Percentiles rank a stretch among this genome's conserved stretches.
phyloP scores from a whole-genome alignment of 2,888 invertebrate species.

The Kuschelorhynchus macadamiae region DNA sequence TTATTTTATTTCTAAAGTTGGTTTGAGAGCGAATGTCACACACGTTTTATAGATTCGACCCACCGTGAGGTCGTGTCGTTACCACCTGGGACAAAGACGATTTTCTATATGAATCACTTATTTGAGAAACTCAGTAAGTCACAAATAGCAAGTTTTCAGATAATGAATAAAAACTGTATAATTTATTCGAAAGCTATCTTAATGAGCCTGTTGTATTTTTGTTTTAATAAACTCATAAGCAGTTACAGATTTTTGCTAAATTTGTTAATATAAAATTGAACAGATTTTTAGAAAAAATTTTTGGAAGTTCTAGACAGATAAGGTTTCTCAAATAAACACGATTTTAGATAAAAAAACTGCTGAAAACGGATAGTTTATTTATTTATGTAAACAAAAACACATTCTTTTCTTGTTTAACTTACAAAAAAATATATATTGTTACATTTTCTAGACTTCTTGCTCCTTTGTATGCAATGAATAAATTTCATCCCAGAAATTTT shows the following conservation, averaged over 20 bases:
- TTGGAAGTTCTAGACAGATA: not conserved
- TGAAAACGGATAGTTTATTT: conserved; percentile 11
- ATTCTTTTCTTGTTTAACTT: conserved; percentile 7
- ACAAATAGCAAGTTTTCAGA: too few species aligned
- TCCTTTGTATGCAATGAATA: conserved; percentile 3
- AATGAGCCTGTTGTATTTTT: not conserved
- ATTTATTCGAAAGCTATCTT: too few species aligned
- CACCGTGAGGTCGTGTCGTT: too few species aligned
- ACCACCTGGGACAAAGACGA: too few species aligned
- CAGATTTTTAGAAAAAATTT: not conserved
- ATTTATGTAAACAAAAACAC: conserved; percentile 13
- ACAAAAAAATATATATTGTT: not conserved
- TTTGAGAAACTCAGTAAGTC: too few species aligned
- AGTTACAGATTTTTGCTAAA: conserved; percentile 15
- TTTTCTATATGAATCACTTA: too few species aligned
- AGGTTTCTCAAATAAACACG: conserved; percentile 10
- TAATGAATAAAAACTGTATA: too few species aligned
- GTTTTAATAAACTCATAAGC: conserved; percentile 15
- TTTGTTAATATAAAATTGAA: conserved; percentile 5
- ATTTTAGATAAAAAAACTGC: not conserved
- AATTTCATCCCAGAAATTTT: conserved; percentile 11
- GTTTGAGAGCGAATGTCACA: too few species aligned
- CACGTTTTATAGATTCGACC: too few species aligned
- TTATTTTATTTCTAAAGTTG: too few species aligned
- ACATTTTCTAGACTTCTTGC: not conserved